Evolutionary conservation across 1,140 invertebrate genomes (phyloP).

Genomic region (Telenomus remus): DNA sequence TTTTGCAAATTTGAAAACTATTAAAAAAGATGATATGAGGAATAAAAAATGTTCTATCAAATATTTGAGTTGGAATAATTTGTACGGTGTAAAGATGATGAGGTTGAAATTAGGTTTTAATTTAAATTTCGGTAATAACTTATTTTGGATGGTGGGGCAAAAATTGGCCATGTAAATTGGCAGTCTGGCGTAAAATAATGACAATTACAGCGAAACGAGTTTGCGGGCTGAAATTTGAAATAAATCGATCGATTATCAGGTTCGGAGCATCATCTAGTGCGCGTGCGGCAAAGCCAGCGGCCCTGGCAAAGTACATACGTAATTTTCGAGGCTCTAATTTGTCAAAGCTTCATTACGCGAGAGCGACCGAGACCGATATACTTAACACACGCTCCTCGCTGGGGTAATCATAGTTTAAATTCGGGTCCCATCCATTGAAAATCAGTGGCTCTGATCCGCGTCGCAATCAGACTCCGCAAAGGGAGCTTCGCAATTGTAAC

Average conservation of each 20-base stretch:
- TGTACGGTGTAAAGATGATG: too few relatives aligned
- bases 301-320: conserved; percentile 62
- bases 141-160: conserved; percentile 14
- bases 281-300: conserved; percentile 35
- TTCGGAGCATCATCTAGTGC: conserved; percentile 34
- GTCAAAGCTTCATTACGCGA: conserved; percentile 74
- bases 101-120: too few relatives aligned
- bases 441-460: conserved; percentile 73
- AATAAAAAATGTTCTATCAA: too few relatives aligned
- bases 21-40: too few relatives aligned
- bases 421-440: conserved; percentile 75
- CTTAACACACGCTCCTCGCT: conserved; percentile 69
- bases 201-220: conserved; percentile 40
- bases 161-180: conserved; percentile 15
- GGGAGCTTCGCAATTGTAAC: conserved; percentile 55
- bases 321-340: conserved; percentile 75
- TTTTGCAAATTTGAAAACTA: too few relatives aligned
- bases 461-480: conserved; percentile 71
- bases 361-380: conserved; percentile 68
- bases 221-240: conserved; percentile 43
- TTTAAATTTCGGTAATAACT: conserved; percentile 23
- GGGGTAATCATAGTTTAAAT: conserved; percentile 77
- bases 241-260: conserved; percentile 62
- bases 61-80: too few relatives aligned
- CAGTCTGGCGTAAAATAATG: conserved; percentile 29